A percentile compares a stretch with the other conserved stretches of the same genome.
These are phyloP conservation scores for Escarpia spicata DNA, from an alignment of 2,888 invertebrate genomes.

Conservation along the genomic window DNA sequence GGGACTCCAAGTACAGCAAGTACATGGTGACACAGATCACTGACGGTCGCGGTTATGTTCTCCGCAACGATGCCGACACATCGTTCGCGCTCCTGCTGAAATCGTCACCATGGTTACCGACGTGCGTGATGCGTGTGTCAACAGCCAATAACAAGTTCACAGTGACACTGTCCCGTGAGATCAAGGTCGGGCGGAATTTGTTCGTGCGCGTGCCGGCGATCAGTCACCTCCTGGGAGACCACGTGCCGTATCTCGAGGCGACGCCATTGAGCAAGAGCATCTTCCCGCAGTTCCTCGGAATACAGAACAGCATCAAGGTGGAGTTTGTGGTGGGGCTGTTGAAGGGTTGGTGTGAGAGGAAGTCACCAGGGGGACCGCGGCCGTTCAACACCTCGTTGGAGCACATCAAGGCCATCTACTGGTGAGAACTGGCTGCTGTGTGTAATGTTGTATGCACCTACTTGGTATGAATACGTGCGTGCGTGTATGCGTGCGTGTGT, in stretches of 20 bases:
- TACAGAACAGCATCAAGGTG: conserved; percentile 46
- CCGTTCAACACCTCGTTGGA: conserved; percentile 50
- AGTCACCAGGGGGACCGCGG: neutral
- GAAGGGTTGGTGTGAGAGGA: conserved; percentile 48
- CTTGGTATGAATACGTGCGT: too few species aligned
- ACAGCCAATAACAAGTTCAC: conserved; percentile 30
- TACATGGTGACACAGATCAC: conserved; percentile 42
- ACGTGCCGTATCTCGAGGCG: conserved; percentile 52
- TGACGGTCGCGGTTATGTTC: conserved; percentile 40
- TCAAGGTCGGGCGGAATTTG: conserved; percentile 4
- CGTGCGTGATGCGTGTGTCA: conserved; percentile 24
- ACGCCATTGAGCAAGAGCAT: conserved; percentile 38
- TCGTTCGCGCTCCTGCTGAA: conserved; percentile 54
- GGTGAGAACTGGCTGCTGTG: neutral
- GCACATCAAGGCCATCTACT: conserved; percentile 56
- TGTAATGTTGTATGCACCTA: too few species aligned
- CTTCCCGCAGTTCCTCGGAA: conserved; percentile 49
- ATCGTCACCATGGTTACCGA: conserved; percentile 54
- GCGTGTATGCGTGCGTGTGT: too few species aligned
- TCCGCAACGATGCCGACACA: conserved; percentile 46
- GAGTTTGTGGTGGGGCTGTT: conserved; percentile 48
- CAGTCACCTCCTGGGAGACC: conserved; percentile 48
- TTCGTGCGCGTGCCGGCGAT: conserved; percentile 35
- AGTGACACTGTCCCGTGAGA: neutral
- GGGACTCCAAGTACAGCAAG: conserved; percentile 45